Evolutionary conservation across 2,797 vertebrate species (phyloP).

Genomic region (Anguilla pacifica): DNA sequence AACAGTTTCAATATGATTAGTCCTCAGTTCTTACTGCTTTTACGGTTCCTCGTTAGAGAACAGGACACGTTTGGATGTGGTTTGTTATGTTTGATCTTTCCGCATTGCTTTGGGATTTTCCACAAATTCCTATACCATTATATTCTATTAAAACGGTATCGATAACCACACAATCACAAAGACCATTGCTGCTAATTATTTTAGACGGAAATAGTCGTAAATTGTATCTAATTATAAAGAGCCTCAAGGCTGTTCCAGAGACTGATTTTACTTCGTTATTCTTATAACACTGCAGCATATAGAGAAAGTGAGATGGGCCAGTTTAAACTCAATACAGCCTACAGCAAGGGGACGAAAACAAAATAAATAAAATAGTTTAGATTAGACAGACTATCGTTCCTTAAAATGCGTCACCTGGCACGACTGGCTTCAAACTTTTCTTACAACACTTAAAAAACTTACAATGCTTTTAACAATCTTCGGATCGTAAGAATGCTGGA

Average conservation of each 20-base stretch:
- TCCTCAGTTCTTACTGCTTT: neutral
- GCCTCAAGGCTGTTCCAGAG: neutral
- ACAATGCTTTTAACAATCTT: slow-evolving; percentile 19
- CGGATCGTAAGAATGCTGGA: neutral
- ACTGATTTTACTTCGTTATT: neutral
- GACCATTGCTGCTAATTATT: neutral
- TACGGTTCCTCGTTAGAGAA: neutral
- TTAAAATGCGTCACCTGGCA: neutral
- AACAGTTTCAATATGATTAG: neutral
- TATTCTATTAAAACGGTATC: neutral
- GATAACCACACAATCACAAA: neutral
- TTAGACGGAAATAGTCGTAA: neutral
- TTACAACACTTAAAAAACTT: slow-evolving; percentile 20
- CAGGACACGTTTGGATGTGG: slow-evolving; percentile 4
- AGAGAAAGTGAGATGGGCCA: neutral
- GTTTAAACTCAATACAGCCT: neutral
- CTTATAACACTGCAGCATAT: neutral
- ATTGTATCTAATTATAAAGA: neutral
- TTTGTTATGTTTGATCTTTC: neutral
- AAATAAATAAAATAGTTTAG: neutral
- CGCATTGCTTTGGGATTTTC: slow-evolving; percentile 3
- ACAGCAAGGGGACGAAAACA: neutral
- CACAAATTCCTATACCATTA: neutral
- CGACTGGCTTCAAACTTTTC: neutral
- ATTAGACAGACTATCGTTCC: neutral